These are phyloP conservation scores for Ennomos quercinarius DNA, from an alignment of 2,888 invertebrate species.

Conservation along the genomic window DNA sequence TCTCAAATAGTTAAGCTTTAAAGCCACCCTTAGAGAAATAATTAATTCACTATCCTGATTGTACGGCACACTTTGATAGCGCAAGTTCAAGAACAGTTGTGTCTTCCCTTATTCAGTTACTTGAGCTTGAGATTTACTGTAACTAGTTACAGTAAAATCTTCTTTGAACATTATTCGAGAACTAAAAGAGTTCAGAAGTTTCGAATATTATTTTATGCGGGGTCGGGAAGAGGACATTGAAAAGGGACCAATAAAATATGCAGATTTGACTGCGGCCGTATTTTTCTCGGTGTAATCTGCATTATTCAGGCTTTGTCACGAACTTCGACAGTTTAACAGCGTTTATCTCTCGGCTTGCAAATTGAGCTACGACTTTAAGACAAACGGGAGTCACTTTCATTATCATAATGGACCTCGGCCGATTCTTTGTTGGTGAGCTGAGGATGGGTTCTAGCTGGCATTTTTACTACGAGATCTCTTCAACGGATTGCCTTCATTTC, in stretches of 20 bases:
- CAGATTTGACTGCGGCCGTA: conserved; percentile 84
- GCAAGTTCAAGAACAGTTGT: conserved; percentile 12
- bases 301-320: conserved; percentile 86
- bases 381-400: conserved; percentile 85
- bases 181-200: conserved; percentile 40
- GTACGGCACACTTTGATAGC: conserved; percentile 44
- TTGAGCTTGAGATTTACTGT: background rate
- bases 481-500: conserved; percentile 42
- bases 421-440: conserved; percentile 80
- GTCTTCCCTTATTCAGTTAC: conserved; percentile 4
- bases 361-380: conserved; percentile 86
- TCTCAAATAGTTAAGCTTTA: conserved; percentile 51
- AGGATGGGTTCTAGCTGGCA: conserved; percentile 69
- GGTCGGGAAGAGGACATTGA: conserved; percentile 69
- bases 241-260: conserved; percentile 84
- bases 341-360: conserved; percentile 85
- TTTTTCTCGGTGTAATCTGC: conserved; percentile 85
- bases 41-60: conserved; percentile 56
- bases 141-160: too few species aligned
- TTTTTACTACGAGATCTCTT: conserved; percentile 57
- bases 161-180: background rate
- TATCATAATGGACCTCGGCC: conserved; percentile 82
- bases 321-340: conserved; percentile 86
- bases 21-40: conserved; percentile 45
- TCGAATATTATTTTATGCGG: conserved; percentile 59